Evolutionary conservation across 1,140 invertebrate genomes (phyloP).

Genomic region (Drepana arcuata): DNA sequence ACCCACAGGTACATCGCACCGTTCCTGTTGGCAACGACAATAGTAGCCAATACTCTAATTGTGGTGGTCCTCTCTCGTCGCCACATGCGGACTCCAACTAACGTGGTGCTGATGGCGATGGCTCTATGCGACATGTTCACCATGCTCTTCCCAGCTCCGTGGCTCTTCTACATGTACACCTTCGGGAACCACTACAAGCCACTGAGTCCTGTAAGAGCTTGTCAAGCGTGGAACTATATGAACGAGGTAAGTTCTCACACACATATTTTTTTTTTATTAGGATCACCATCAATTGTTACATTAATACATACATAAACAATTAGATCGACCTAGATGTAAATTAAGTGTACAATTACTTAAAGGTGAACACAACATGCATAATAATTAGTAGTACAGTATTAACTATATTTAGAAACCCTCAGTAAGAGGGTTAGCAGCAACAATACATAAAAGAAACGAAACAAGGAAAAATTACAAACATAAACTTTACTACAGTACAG

Average conservation of each 20-base stretch:
- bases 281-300: too few species aligned
- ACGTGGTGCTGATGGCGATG: constrained; percentile 90
- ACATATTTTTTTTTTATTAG: too few species aligned
- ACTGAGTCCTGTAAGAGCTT: constrained; percentile 79
- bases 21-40: constrained; percentile 87
- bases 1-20: constrained; percentile 80
- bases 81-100: constrained; percentile 89
- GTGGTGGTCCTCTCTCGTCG: constrained; percentile 83
- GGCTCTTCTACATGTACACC: constrained; percentile 92
- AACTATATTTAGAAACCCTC: too few species aligned
- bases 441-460: too few species aligned
- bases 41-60: constrained; percentile 92
- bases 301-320: too few species aligned
- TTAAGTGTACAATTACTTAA: too few species aligned
- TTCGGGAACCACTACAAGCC: constrained; percentile 88
- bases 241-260: constrained; percentile 80
- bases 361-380: too few species aligned
- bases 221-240: constrained; percentile 85
- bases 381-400: too few species aligned
- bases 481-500: too few species aligned
- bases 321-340: too few species aligned
- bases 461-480: too few species aligned
- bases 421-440: too few species aligned
- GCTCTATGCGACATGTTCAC: constrained; percentile 95
- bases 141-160: constrained; percentile 88